Evolutionary conservation across 2,888 invertebrate species (phyloP).

Genomic region (Chalcis sispes): DNA sequence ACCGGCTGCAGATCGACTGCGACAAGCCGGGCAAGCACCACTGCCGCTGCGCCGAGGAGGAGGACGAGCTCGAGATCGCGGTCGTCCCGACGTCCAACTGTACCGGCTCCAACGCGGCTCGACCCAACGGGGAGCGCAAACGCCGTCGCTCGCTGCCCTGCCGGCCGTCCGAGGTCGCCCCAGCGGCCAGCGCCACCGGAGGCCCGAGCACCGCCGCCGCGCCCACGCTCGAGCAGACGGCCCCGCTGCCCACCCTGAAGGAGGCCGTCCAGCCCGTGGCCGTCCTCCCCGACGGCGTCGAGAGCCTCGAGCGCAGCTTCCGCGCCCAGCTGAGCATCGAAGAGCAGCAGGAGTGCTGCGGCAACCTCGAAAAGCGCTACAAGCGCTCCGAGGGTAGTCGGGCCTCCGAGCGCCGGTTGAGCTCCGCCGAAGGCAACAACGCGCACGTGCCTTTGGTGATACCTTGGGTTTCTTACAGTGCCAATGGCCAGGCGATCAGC

Average conservation of each 20-base stretch:
- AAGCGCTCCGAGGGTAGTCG: conserved; percentile 63
- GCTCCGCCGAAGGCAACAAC: conserved; percentile 20
- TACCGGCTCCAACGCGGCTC: conserved; percentile 66
- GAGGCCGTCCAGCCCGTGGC: conserved; percentile 36
- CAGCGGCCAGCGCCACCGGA: conserved; percentile 38
- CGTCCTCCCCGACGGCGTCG: conserved; percentile 46
- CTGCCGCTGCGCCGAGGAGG: conserved; percentile 81
- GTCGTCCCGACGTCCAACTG: conserved; percentile 70
- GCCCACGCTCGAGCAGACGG: conserved; percentile 24
- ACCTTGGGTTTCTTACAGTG: conserved; percentile 45
- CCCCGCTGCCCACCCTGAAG: conserved; percentile 65
- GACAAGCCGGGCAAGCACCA: conserved; percentile 87
- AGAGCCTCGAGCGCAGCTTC: conserved; percentile 69
- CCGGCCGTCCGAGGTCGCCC: conserved; percentile 67
- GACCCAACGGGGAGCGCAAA: conserved; percentile 71
- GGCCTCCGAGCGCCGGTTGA: neutral
- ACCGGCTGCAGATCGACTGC: conserved; percentile 84
- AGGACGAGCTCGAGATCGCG: conserved; percentile 75
- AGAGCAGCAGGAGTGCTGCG: conserved; percentile 41
- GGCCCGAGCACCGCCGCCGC: conserved; percentile 10
- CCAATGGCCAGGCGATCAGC: conserved; percentile 28
- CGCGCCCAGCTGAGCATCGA: conserved; percentile 69
- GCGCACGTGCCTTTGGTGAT: conserved; percentile 38
- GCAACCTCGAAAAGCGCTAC: conserved; percentile 66
- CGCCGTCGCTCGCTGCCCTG: conserved; percentile 72